These are phyloP conservation scores for Mohoua ochrocephala DNA, from an alignment of 2,113 vertebrate genomes.

Conservation along the genomic window DNA sequence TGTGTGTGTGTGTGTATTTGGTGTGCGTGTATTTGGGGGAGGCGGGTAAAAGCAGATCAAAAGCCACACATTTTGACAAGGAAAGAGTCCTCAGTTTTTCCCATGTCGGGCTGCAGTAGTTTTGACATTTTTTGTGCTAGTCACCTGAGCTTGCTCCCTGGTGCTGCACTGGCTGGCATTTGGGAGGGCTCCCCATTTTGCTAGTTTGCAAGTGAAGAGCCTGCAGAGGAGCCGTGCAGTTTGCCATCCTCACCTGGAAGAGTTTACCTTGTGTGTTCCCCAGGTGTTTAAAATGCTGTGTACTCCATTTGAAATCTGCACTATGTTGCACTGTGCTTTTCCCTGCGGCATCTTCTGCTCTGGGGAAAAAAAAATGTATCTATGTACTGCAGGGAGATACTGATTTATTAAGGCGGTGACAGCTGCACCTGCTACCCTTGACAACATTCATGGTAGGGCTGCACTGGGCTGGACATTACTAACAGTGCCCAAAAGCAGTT, in stretches of 20 bases:
- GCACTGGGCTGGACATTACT: not conserved
- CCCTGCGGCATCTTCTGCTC: not conserved
- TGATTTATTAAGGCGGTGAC: not conserved
- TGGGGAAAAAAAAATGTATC: too few relatives aligned
- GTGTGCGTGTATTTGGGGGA: not conserved
- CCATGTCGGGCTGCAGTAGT: not conserved
- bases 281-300: not conserved
- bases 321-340: not conserved
- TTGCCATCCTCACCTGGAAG: not conserved
- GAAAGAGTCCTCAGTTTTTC: not conserved
- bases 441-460: not conserved
- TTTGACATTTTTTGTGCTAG: not conserved
- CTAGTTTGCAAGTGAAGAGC: not conserved
- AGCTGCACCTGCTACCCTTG: not conserved
- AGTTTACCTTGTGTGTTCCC: not conserved
- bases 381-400: not conserved
- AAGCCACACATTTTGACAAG: not conserved
- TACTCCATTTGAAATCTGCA: not conserved
- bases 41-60: not conserved
- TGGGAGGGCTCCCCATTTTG: not conserved
- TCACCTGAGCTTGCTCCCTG: not conserved
- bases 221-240: not conserved
- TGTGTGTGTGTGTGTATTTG: not conserved
- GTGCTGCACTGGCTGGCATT: not conserved
- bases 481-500: not conserved